Percentiles rank a stretch among this genome's conserved stretches.
These are phyloP conservation scores for Nothobranchius kuhntae DNA, from an alignment of 2,113 vertebrate species.

Conservation along the genomic window DNA sequence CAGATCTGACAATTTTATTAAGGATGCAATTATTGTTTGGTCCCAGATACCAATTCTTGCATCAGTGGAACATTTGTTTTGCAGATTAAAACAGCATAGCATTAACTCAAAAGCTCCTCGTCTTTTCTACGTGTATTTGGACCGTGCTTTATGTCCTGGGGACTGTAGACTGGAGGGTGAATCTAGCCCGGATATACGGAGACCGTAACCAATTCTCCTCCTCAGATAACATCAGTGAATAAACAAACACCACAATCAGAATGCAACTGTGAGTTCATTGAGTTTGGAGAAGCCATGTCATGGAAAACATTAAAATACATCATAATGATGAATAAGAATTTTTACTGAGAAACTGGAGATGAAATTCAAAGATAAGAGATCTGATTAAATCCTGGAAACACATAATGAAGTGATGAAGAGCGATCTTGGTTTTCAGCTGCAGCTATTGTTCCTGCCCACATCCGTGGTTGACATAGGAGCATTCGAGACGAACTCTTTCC, in stretches of 20 bases:
- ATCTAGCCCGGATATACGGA: conserved; percentile 8
- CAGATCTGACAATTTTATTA: conserved; percentile 1
- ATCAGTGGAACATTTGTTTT: conserved; percentile 1
- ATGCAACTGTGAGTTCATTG: conserved; percentile 10
- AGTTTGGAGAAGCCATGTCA: conserved; percentile 28
- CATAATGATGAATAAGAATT: not conserved
- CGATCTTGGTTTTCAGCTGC: conserved; percentile 16
- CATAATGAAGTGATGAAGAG: conserved; percentile 30
- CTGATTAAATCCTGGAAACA: conserved; percentile 33
- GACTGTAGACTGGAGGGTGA: conserved; percentile 16
- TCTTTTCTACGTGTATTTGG: conserved; percentile 33
- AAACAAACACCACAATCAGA: conserved; percentile 42
- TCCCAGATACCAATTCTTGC: not conserved
- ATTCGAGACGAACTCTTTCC: conserved; percentile 2
- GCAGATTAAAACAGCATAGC: conserved; percentile 5
- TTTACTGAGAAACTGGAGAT: not conserved
- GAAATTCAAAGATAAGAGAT: not conserved
- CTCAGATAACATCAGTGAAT: conserved; percentile 44
- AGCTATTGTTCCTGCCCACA: conserved; percentile 49
- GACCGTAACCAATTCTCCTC: conserved; percentile 45
- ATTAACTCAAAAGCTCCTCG: conserved; percentile 1
- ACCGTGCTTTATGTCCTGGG: conserved; percentile 23
- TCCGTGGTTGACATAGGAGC: conserved; percentile 25
- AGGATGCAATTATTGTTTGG: not conserved
- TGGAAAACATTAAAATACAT: conserved; percentile 17